Base-by-base conservation (phyloP, 2,113 vertebrate genomes). In the Rhizomys pruinosus region DNA sequence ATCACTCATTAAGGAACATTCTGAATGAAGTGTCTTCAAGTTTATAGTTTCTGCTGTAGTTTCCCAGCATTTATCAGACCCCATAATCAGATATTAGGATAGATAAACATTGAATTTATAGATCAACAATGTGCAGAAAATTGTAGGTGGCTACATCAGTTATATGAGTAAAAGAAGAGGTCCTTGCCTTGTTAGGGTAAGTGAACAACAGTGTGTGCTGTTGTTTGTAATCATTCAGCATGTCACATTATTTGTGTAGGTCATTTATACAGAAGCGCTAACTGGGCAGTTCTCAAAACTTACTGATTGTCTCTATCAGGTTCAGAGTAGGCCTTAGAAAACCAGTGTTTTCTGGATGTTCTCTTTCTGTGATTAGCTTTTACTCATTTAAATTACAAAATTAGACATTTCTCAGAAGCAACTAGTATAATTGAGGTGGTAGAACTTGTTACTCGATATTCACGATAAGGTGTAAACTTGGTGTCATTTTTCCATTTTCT, bases 41-140 rank as follows among this genome's bases (percentile, higher is more conserved):
- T 74, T 92, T 29, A 37, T 85, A 80, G 23, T 85, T 85, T 94
- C 34, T 55, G 91, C 34, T 77, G 4, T 92, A 71, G 81, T 92
- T 80, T 84, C 82, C 29, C 12, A 79, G 44, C 79, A 71, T 92
- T 90, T 93, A 37, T 32, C 52, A 88, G 69, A 74, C 22, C 63
- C 3, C 32, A 44, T 27, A 76, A 77, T 77, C 63, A 59, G 10
- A 64, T 89, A 66, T 78, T 61, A 77, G 23, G 15, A 85, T 77
- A 34, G 80, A 68, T 12, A 92, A 37, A 71, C 29, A 39, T 44
- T 44, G 52, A 61, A 16, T 6, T 64, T 91, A 16, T 12, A 81
- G 76, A 34, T 32, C 29, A 88, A 37, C 66, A 89, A 74, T 5
- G 93, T 84, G n/a, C 42, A 87, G 47, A 88, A 73, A 92, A 57